Evolutionary conservation across 1,140 invertebrate genomes (phyloP).

Genomic region (Eriosoma lanigerum): DNA sequence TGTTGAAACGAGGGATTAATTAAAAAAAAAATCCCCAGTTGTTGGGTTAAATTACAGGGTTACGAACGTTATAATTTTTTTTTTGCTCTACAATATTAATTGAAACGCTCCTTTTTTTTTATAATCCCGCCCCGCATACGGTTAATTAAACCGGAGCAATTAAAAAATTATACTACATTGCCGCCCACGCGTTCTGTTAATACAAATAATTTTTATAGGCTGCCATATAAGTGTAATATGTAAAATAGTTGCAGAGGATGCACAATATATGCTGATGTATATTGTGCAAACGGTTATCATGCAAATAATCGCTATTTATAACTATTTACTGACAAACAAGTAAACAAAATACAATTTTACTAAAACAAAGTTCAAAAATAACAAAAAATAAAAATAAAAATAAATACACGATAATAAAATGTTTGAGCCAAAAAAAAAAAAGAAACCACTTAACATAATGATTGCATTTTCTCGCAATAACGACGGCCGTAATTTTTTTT

Average conservation of each 20-base stretch:
- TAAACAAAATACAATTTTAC: too few relatives aligned
- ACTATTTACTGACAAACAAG: too few relatives aligned
- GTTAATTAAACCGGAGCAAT: slow-evolving; percentile 34
- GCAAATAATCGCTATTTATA: background rate
- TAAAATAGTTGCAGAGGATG: too few relatives aligned
- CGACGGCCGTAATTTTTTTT: slow-evolving; percentile 11
- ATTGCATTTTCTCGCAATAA: slow-evolving; percentile 28
- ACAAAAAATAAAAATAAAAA: too few relatives aligned
- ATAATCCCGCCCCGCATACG: background rate
- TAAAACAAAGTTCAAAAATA: too few relatives aligned
- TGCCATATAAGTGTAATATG: too few relatives aligned
- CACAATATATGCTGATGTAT: background rate
- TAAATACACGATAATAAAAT: too few relatives aligned
- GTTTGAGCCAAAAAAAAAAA: background rate
- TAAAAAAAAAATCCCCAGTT: slow-evolving; percentile 27
- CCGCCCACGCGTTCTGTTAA: background rate
- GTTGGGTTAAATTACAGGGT: slow-evolving; percentile 35
- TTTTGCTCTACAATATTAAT: slow-evolving; percentile 17
- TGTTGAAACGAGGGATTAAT: slow-evolving; percentile 47
- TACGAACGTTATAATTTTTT: background rate
- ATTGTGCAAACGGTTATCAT: background rate
- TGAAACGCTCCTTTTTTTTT: slow-evolving; percentile 28
- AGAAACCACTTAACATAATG: slow-evolving; percentile 32
- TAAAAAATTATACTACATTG: slow-evolving; percentile 26
- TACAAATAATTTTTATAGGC: too few relatives aligned